Evolutionary conservation across 2,888 invertebrate genomes (phyloP), one percentile per base, ranked within the genome.

Genomic region (Reticulitermes lucifugus): DNA sequence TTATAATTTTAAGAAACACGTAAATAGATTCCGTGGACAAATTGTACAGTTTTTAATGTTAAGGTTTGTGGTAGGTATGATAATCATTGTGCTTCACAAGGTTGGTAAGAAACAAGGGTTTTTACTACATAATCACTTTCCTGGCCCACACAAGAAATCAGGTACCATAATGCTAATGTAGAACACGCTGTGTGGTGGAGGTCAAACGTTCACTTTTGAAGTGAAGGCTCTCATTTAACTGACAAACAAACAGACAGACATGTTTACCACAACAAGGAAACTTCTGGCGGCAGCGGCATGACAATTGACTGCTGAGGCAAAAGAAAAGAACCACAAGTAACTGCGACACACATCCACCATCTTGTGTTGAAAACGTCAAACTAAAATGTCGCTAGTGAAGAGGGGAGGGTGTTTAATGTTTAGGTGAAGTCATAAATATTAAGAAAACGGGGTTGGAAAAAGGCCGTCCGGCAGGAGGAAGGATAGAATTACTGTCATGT

Each of bases 361-460:
- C 79, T 79, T 79, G 79, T 79, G 79, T 46, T 55, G 51, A 55
- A 65, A 65, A 65, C 25, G 65, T 25, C 79, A 79, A 79, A 79
- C 79, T 51, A 79, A 79, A 55, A 79, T 79, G 79, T 79, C 79
- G 77, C 79, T 29, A 9, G 55, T 55, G 18, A 29, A 0, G n/a
- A 29, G 55, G 41, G 75, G 22, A 18, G 75, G 41, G 75, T 75
- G 75, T 75, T 75, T 75, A 75, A 75, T 75, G 75, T 14, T 29
- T 35, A 43, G 75, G 75, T 43, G 75, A 75, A 75, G 79, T 25
- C 79, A 55, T 79, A 79, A 79, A 79, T 79, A 79, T 5, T 43
- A 51, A 14, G 55, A 43, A 25, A 43, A 25, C 65, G 25, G 65
- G 65, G 65, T 43, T 41, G 41, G 75, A 43, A 75, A 75, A 75